A percentile compares a stretch with the other conserved stretches of the same genome.
These are phyloP conservation scores for Gymnobelideus leadbeateri DNA, from an alignment of 2,113 vertebrate genomes.

Conservation along the genomic window DNA sequence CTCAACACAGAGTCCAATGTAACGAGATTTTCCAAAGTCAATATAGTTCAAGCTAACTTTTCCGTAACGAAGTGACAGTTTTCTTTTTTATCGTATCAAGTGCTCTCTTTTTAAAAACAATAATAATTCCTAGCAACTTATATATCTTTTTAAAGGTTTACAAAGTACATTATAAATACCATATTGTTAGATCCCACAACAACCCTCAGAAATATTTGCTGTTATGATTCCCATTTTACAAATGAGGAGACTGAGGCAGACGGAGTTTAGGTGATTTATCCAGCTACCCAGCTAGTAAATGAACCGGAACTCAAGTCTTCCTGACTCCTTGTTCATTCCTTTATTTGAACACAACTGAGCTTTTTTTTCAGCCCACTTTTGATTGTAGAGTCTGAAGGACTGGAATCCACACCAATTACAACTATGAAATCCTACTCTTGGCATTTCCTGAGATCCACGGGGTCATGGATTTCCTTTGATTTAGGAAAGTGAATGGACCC, in stretches of 20 bases:
- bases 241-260: not conserved
- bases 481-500: not conserved
- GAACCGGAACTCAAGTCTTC: not conserved
- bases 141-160: not conserved
- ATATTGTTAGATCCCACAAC: not conserved
- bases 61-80: no score
- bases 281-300: not conserved
- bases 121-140: not conserved
- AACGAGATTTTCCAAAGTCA: not conserved
- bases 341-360: not conserved
- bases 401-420: not conserved
- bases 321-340: not conserved
- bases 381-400: not conserved
- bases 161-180: not conserved
- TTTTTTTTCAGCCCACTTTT: not conserved
- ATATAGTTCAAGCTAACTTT: not conserved
- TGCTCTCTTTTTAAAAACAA: not conserved
- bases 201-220: not conserved
- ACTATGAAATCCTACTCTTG: not conserved
- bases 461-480: not conserved
- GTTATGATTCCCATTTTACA: not conserved
- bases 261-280: not conserved
- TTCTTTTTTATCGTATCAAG: not conserved
- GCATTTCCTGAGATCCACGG: no score
- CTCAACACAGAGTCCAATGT: no score